Base-by-base conservation (phyloP, 2,113 vertebrate genomes). In the Cygnus buccinator region DNA sequence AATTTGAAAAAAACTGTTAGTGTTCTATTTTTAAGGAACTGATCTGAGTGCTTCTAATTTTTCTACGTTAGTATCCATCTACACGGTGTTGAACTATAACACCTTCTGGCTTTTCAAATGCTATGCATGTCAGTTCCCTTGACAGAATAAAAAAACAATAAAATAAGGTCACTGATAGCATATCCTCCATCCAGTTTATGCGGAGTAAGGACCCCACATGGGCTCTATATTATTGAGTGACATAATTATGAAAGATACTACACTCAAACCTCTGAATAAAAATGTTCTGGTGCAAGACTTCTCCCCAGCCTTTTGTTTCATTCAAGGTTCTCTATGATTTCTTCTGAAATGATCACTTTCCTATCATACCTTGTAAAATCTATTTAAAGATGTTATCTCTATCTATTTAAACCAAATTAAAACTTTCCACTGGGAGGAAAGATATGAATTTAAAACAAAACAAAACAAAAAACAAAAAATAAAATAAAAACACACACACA, bases 71-170 rank as follows among this genome's bases (percentile, higher is more conserved):
- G 86, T 97, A 96, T 83, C 94, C 92, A 50, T 95, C 90, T 96
- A 90, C 87, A 28, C 7, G 5, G 80, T 84, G 37, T 50, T 98
- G 97, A 97, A 97, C 96, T 95, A 39, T 73, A 95, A 72, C 97
- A 94, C 87, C 93, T 96, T 73, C 91, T 90, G 90, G 96, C 92
- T 97, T 95, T 86, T 94, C 89, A 94, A 96, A 94, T 76, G 94
- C 95, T 94, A 91, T 17, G 94, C 94, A 89, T 97, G 95, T 95
- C 98, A 97, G 81, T 82, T 95, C 84, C 72, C 52, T 90, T 97
- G 96, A 97, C 94, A 95, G 92, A 91, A 83, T 95, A 97, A 97
- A 90, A 97, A 97, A 94, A 66, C 89, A 95, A 79, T 66, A 78
- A 92, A 98, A 94, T 72, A 92, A 95, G 84, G 97, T 97, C 97